Evolutionary conservation across 2,888 invertebrate species (phyloP).

Genomic region (Altica lythri): DNA sequence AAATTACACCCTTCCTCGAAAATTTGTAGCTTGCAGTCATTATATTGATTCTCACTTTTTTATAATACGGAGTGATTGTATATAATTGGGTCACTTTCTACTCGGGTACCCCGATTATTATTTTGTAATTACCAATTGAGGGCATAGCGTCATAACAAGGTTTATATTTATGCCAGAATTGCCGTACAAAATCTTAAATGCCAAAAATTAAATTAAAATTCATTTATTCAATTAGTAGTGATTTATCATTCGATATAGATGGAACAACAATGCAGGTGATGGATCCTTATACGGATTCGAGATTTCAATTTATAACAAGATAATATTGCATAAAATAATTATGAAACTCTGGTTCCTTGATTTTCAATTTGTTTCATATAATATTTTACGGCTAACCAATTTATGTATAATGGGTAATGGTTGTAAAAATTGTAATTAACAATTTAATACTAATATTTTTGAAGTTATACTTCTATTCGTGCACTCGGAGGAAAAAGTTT

Average conservation of each 20-base stretch:
- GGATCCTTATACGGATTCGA: conserved; percentile 13
- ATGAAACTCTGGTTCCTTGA: conserved; percentile 11
- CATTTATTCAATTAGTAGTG: conserved; percentile 18
- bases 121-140: conserved; percentile 17
- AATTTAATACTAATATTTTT: no score
- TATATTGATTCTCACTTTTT: no score
- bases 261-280: conserved; percentile 23
- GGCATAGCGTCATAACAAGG: conserved; percentile 6
- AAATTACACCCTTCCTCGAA: no score
- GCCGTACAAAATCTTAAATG: conserved; percentile 13
- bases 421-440: no score
- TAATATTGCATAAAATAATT: conserved; percentile 17
- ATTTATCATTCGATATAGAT: conserved; percentile 21
- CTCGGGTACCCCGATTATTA: conserved; percentile 9
- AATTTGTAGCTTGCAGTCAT: no score
- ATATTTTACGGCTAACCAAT: no score
- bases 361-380: conserved; percentile 14
- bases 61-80: no score
- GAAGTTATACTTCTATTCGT: no score
- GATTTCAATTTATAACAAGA: conserved; percentile 13
- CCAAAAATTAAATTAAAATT: conserved; percentile 13
- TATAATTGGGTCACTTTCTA: no score
- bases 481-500: no score
- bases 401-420: no score
- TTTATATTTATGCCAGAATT: conserved; percentile 11